Evolutionary conservation across 2,888 invertebrate species (phyloP).

Genomic region (Labia minor): DNA sequence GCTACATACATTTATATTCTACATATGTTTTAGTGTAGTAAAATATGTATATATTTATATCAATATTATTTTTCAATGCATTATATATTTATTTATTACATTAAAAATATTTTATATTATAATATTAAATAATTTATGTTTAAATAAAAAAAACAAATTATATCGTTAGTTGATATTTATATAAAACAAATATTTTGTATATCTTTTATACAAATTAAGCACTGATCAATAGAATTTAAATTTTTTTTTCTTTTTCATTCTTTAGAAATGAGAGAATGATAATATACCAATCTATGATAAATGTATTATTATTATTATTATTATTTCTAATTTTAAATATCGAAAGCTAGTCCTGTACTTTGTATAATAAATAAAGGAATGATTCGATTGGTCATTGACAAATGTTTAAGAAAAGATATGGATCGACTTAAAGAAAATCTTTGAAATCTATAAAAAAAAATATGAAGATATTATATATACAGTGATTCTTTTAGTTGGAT

Average conservation of each 20-base stretch:
- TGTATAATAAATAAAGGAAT: not conserved
- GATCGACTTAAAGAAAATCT: too few species aligned
- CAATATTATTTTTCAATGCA: slow-evolving; percentile 3
- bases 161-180: slow-evolving; percentile 17
- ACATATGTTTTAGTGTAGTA: not conserved
- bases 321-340: not conserved
- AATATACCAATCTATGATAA: not conserved
- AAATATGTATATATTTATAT: slow-evolving; percentile 13
- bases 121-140: not conserved
- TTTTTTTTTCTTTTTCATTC: not conserved
- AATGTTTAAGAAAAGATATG: too few species aligned
- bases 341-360: slow-evolving; percentile 7
- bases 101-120: not conserved
- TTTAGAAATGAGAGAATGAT: not conserved
- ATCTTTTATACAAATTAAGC: slow-evolving; percentile 4
- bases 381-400: not conserved
- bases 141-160: slow-evolving; percentile 3
- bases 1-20: not conserved
- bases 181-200: not conserved
- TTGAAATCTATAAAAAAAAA: too few species aligned
- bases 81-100: slow-evolving; percentile 8
- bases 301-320: not conserved
- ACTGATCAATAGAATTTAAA: not conserved
- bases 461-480: too few species aligned
- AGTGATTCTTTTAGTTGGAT: too few species aligned